These are phyloP conservation scores for Siphamia tubifer DNA, from an alignment of 2,113 vertebrate species.

Conservation along the genomic window DNA sequence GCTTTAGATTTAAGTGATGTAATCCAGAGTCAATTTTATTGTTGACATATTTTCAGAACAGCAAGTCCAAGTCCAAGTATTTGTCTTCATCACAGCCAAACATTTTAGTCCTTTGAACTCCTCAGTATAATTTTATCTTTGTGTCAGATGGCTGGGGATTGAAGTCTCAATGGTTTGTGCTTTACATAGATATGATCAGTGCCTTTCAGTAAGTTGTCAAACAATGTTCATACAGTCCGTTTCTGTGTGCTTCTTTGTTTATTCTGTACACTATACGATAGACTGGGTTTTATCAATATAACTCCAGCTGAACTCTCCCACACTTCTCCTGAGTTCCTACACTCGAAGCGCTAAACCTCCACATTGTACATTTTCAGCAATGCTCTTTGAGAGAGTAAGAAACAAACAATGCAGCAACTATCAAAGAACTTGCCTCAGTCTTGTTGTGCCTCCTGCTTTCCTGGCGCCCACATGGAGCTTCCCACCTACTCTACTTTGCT, in stretches of 20 bases:
- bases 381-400: constrained; percentile 26
- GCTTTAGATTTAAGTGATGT: constrained; percentile 13
- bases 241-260: neutral
- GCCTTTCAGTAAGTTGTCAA: constrained; percentile 9
- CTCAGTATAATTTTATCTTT: neutral
- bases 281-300: constrained; percentile 13
- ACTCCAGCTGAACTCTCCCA: constrained; percentile 28
- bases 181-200: constrained; percentile 3
- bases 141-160: neutral
- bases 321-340: neutral
- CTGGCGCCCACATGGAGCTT: constrained; percentile 30
- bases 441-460: constrained; percentile 11
- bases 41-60: neutral
- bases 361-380: neutral
- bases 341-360: constrained; percentile 9
- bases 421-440: constrained; percentile 29
- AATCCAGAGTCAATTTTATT: constrained; percentile 30
- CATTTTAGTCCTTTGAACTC: neutral
- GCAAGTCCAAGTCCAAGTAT: neutral
- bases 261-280: neutral
- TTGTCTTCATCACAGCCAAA: constrained; percentile 25
- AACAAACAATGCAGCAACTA: constrained; percentile 35
- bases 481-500: constrained; percentile 14
- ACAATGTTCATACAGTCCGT: neutral
- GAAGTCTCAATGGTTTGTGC: constrained; percentile 28